Conservation (phyloP, 2,888 invertebrate genomes). For the Sminthurides aquaticus region DNA sequence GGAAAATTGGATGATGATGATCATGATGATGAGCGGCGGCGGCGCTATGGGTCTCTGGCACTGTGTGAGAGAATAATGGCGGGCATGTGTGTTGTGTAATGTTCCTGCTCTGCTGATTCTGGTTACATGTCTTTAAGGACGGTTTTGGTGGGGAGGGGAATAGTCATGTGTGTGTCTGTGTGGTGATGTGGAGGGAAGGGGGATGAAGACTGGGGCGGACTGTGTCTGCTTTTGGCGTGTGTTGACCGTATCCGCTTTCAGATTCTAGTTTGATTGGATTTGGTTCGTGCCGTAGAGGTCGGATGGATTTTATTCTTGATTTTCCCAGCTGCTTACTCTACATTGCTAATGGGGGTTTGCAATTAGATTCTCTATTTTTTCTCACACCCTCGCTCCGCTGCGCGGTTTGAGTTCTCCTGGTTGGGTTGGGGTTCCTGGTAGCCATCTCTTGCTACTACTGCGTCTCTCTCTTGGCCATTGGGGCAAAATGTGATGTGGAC, state of each 20-base stretch:
- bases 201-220: too few relatives aligned
- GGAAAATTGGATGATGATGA: background rate
- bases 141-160: background rate
- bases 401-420: too few relatives aligned
- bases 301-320: constrained; percentile 15
- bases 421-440: too few relatives aligned
- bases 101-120: background rate
- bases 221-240: too few relatives aligned
- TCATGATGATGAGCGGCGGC: background rate
- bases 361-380: constrained; percentile 10
- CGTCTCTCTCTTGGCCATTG: too few relatives aligned
- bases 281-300: constrained; percentile 23
- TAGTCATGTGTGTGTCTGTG: background rate
- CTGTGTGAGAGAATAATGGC: too few relatives aligned
- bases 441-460: too few relatives aligned
- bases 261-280: constrained; percentile 16
- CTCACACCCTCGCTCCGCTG: background rate
- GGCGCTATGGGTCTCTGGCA: too few relatives aligned
- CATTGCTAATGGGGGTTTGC: constrained; percentile 17
- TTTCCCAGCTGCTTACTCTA: constrained; percentile 14
- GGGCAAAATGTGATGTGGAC: too few relatives aligned
- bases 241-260: too few relatives aligned
- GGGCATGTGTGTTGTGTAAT: background rate
- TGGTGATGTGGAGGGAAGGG: too few relatives aligned
- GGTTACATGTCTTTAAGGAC: too few relatives aligned